Conservation (phyloP, 2,888 invertebrate species). For the Malthinus seriepunctatus region DNA sequence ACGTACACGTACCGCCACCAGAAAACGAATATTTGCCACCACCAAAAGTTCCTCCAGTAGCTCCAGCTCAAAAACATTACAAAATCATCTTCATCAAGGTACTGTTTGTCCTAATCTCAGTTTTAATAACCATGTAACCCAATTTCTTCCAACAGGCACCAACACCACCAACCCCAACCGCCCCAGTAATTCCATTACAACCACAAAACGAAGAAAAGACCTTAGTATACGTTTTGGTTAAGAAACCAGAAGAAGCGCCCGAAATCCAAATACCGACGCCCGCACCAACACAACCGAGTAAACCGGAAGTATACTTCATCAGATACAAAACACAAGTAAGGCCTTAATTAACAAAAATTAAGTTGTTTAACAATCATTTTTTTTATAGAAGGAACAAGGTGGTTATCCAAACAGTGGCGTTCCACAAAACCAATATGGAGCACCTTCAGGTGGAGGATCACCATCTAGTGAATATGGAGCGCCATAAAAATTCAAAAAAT, state of each 20-base stretch:
- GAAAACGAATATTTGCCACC: constrained; percentile 77
- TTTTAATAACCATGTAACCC: background rate
- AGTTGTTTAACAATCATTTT: background rate
- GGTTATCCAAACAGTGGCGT: constrained; percentile 51
- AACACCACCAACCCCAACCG: constrained; percentile 79
- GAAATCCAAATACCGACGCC: constrained; percentile 79
- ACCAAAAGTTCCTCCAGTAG: constrained; percentile 59
- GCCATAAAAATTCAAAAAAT: constrained; percentile 48
- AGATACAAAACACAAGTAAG: constrained; percentile 83
- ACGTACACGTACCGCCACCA: constrained; percentile 88
- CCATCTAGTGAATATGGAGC: constrained; percentile 64
- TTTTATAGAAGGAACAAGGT: constrained; percentile 47
- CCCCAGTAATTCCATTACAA: constrained; percentile 78
- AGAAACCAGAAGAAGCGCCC: constrained; percentile 85
- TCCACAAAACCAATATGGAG: constrained; percentile 55
- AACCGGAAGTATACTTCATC: constrained; percentile 90
- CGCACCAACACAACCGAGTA: constrained; percentile 83
- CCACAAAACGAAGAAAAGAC: constrained; percentile 90
- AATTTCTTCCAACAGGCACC: constrained; percentile 82
- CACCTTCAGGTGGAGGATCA: constrained; percentile 53
- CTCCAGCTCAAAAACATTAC: constrained; percentile 78
- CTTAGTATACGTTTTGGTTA: constrained; percentile 83
- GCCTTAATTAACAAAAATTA: background rate
- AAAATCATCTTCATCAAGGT: constrained; percentile 84
- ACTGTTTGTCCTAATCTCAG: constrained; percentile 8